Conservation (phyloP, 1,140 invertebrate species). For the Portunus trituberculatus region DNA sequence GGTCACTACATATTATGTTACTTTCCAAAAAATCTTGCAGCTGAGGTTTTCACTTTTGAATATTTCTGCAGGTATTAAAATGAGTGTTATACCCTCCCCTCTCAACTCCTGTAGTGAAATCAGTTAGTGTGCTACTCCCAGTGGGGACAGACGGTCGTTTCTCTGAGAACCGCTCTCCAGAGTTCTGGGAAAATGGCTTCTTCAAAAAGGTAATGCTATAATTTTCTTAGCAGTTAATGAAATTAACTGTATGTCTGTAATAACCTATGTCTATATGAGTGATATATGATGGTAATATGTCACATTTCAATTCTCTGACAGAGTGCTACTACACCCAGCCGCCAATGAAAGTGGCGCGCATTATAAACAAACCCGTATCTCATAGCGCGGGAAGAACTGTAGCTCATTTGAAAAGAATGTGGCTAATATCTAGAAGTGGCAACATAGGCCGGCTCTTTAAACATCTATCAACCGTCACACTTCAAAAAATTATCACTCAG, state of each 20-base stretch:
- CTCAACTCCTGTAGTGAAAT: background rate
- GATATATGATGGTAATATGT: background rate
- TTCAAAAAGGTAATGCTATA: background rate
- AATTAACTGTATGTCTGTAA: background rate
- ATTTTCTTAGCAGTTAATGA: background rate
- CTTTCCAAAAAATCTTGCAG: background rate
- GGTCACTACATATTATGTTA: background rate
- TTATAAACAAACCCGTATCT: no score
- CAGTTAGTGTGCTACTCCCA: background rate
- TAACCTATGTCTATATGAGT: background rate
- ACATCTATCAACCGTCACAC: no score
- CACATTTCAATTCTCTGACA: background rate
- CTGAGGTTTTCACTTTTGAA: background rate
- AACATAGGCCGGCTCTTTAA: no score
- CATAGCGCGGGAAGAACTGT: no score
- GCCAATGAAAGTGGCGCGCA: no score
- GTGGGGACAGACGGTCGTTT: background rate
- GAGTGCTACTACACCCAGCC: background rate
- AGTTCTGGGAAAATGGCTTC: background rate
- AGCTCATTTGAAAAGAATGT: no score
- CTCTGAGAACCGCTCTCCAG: background rate
- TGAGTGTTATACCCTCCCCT: background rate
- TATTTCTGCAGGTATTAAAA: background rate
- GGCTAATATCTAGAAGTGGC: no score
- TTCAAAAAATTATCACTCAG: no score